Evolutionary conservation across 2,888 invertebrate genomes (phyloP).

Genomic region (Thyatira batis): DNA sequence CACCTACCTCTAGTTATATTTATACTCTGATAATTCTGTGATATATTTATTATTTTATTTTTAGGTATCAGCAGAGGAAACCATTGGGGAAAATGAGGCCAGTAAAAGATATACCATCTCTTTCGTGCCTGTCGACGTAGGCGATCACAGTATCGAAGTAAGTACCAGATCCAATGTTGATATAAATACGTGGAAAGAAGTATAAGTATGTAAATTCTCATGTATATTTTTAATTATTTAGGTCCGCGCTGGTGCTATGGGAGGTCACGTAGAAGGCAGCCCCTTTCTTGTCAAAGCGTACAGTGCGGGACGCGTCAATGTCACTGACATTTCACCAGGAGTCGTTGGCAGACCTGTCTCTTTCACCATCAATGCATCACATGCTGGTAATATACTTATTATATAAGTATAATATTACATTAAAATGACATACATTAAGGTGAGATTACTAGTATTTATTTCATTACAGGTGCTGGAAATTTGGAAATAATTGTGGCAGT

Average conservation of each 20-base stretch:
- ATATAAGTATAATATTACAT: not conserved
- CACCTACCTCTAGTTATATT: too few relatives aligned
- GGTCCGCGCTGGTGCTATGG: conserved; percentile 80
- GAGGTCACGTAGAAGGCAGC: conserved; percentile 95
- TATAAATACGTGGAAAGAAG: not conserved
- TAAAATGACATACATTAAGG: not conserved
- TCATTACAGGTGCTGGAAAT: conserved; percentile 91
- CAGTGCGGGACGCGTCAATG: conserved; percentile 96
- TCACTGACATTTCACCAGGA: conserved; percentile 95
- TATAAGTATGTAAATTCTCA: not conserved
- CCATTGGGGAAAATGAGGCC: conserved; percentile 74
- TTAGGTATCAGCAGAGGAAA: conserved; percentile 75
- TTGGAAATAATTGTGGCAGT: conserved; percentile 98
- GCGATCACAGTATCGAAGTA: conserved; percentile 96
- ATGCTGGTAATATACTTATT: conserved; percentile 73
- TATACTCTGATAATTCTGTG: not conserved
- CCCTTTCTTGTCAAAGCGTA: conserved; percentile 98
- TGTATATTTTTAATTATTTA: conserved; percentile 20
- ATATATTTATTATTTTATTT: conserved; percentile 11
- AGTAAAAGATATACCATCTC: conserved; percentile 83
- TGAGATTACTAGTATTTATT: conserved; percentile 1
- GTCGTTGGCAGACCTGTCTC: conserved; percentile 96
- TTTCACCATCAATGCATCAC: conserved; percentile 93
- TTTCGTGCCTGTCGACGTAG: conserved; percentile 94
- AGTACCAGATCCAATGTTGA: conserved; percentile 30